Percentiles rank a stretch among this genome's conserved stretches.
These are phyloP conservation scores for Isotomurus palustris DNA, from an alignment of 2,888 invertebrate genomes.

Conservation along the genomic window DNA sequence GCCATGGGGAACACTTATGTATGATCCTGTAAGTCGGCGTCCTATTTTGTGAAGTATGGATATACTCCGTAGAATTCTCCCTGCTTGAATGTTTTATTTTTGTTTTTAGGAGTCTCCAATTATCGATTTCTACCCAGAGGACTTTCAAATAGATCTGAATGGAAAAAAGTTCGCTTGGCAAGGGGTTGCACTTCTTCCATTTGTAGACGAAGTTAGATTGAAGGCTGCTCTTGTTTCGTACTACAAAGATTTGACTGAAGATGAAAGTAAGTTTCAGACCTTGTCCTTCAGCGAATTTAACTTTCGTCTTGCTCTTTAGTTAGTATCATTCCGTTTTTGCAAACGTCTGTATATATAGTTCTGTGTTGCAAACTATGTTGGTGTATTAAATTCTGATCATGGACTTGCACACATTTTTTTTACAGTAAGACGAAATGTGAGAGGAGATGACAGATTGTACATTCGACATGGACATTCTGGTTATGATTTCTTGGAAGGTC, in stretches of 20 bases:
- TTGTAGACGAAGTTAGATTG: slow-evolving; percentile 89
- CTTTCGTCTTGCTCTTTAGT: too few species aligned
- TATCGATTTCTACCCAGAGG: slow-evolving; percentile 97
- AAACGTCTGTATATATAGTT: too few species aligned
- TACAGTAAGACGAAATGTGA: slow-evolving; percentile 70
- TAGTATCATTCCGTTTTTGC: too few species aligned
- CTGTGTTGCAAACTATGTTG: too few species aligned
- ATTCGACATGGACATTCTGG: slow-evolving; percentile 67
- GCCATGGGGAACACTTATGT: slow-evolving; percentile 92
- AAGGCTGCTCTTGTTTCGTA: slow-evolving; percentile 76
- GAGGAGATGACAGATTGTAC: slow-evolving; percentile 87
- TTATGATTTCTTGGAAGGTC: slow-evolving; percentile 64
- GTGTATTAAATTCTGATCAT: not conserved
- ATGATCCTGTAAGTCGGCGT: slow-evolving; percentile 65
- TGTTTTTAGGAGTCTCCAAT: slow-evolving; percentile 73
- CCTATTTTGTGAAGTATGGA: not conserved
- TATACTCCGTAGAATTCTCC: slow-evolving; percentile 1
- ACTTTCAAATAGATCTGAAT: slow-evolving; percentile 96
- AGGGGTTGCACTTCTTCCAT: slow-evolving; percentile 95
- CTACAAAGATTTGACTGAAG: slow-evolving; percentile 72
- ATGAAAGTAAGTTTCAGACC: slow-evolving; percentile 81
- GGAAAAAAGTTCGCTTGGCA: slow-evolving; percentile 99
- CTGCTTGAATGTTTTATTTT: not conserved
- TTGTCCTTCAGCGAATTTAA: too few species aligned
- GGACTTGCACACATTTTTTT: slow-evolving; percentile 4